Evolutionary conservation across 2,888 invertebrate species (phyloP).

Genomic region (Endotricha flammealis): DNA sequence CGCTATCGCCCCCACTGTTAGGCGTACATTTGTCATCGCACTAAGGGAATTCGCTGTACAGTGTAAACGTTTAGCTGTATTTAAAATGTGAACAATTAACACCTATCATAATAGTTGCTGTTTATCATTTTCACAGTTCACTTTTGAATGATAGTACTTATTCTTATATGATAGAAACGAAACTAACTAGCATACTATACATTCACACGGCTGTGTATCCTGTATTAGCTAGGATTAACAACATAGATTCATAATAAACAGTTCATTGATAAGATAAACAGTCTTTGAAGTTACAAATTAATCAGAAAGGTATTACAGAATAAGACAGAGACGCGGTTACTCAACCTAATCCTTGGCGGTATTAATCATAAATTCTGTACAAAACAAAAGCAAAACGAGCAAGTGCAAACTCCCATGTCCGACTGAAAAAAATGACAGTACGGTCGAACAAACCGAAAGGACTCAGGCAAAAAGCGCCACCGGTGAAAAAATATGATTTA

Average conservation of each 20-base stretch:
- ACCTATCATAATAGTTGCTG: conserved; percentile 10
- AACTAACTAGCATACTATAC: too few species aligned
- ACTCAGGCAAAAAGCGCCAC: conserved; percentile 71
- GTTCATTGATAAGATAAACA: too few species aligned
- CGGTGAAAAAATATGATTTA: conserved; percentile 79
- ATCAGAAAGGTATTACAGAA: too few species aligned
- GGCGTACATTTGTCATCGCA: conserved; percentile 43
- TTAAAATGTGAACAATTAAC: conserved; percentile 26
- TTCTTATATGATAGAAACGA: too few species aligned
- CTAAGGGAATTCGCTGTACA: conserved; percentile 34
- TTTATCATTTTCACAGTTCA: neutral
- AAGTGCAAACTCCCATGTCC: conserved; percentile 68
- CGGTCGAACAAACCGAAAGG: conserved; percentile 71
- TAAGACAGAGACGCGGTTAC: too few species aligned
- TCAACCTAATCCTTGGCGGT: conserved; percentile 43
- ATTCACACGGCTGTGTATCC: too few species aligned
- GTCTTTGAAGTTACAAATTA: too few species aligned
- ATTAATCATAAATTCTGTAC: conserved; percentile 64
- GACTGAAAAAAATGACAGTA: conserved; percentile 73
- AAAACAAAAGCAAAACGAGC: conserved; percentile 64
- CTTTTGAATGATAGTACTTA: neutral
- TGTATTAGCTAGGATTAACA: too few species aligned
- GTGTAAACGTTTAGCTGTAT: conserved; percentile 12
- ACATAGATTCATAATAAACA: too few species aligned
- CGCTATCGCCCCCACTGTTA: conserved; percentile 35